These are phyloP conservation scores for Colostygia pectinataria DNA, from an alignment of 2,888 invertebrate species.

Conservation along the genomic window DNA sequence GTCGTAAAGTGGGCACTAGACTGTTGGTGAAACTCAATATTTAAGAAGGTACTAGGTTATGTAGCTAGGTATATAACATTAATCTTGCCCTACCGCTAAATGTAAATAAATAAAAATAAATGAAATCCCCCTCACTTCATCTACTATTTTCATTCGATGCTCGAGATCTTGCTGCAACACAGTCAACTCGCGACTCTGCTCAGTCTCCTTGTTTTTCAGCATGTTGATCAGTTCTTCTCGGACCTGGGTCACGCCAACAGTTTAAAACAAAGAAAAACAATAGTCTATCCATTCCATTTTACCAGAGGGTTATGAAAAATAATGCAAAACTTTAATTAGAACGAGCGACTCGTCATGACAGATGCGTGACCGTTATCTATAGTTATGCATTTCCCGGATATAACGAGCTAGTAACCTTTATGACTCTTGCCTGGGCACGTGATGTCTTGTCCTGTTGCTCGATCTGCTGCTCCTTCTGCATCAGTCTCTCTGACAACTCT, in stretches of 20 bases:
- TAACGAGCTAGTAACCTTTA: constrained; percentile 71
- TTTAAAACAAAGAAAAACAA: constrained; percentile 26
- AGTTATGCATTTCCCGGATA: background rate
- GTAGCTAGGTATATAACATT: too few relatives aligned
- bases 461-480: constrained; percentile 81
- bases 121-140: constrained; percentile 62
- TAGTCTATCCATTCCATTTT: constrained; percentile 6
- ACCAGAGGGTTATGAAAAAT: background rate
- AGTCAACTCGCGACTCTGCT: constrained; percentile 74
- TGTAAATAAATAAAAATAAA: constrained; percentile 16
- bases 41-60: too few relatives aligned
- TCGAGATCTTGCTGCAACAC: constrained; percentile 71
- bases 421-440: constrained; percentile 84
- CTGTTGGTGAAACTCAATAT: too few relatives aligned
- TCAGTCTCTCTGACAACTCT: constrained; percentile 71
- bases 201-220: constrained; percentile 82
- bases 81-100: background rate
- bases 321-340: background rate
- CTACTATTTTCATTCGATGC: constrained; percentile 75
- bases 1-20: too few relatives aligned
- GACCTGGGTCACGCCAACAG: constrained; percentile 57
- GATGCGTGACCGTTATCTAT: background rate
- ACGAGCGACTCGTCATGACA: background rate
- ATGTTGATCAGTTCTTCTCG: constrained; percentile 84
- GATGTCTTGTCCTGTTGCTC: constrained; percentile 84